Evolutionary conservation across 2,797 vertebrate genomes (phyloP).

Genomic region (Pygocentrus nattereri): DNA sequence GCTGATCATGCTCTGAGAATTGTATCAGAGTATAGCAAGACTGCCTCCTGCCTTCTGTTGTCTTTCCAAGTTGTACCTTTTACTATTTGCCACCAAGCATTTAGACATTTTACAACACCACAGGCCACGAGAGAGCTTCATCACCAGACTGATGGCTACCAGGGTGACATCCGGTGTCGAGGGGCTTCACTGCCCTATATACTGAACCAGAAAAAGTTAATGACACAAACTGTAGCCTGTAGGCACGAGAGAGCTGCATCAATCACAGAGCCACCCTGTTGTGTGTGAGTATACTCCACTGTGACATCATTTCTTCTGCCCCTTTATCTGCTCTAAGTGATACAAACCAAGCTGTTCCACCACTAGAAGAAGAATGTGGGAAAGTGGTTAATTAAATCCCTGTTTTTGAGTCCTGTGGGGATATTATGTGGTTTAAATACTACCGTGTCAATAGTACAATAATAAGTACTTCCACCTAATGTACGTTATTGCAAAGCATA

Average conservation of each 20-base stretch:
- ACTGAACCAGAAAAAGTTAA: constrained; percentile 51
- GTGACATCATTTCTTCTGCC: constrained; percentile 22
- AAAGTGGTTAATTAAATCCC: background rate
- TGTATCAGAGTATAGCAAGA: no score
- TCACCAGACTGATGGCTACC: constrained; percentile 30
- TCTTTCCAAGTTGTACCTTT: background rate
- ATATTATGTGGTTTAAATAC: background rate
- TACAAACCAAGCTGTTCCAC: constrained; percentile 20
- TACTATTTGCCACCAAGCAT: background rate
- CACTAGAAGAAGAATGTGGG: background rate
- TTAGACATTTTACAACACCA: constrained; percentile 23
- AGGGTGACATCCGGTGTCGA: constrained; percentile 54
- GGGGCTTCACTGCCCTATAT: constrained; percentile 49
- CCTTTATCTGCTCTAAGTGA: constrained; percentile 37
- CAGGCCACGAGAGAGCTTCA: constrained; percentile 13
- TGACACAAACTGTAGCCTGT: constrained; percentile 43
- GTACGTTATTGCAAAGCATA: no score
- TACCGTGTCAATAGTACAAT: no score
- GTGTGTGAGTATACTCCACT: constrained; percentile 17
- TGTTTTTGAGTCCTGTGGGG: background rate
- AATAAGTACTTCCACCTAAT: no score
- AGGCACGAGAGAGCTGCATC: constrained; percentile 40
- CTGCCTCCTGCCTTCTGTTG: background rate
- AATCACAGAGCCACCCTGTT: constrained; percentile 43
- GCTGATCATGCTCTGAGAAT: no score